Base-by-base conservation (phyloP, 2,113 vertebrate species). In the Rhynchopsitta pachyrhyncha region DNA sequence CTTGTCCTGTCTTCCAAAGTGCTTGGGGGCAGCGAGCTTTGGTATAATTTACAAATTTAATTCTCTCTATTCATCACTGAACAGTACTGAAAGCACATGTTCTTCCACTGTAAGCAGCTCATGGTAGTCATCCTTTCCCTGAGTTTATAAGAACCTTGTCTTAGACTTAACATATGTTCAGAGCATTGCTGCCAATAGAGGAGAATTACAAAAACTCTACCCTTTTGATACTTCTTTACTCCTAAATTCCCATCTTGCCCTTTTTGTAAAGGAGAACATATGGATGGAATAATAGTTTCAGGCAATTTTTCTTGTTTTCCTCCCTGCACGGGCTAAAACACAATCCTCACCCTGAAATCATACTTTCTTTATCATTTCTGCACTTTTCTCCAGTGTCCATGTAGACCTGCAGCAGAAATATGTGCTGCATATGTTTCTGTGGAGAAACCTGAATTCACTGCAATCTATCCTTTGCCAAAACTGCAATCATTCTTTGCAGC, bases 41-140 rank as follows among this genome's bases (percentile, higher is more conserved):
- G 84, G 81, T 87, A 88, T 92, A 27, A 93, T 95, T 96, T 95
- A 87, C 86, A 96, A 97, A 91, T 93, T 78, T 68, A 96, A 95
- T 95, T 93, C 86, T 78, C 92, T 67, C 66, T 92, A 84, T 93
- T 95, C 95, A 91, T 91, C 89, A 66, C 52, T 33, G 84, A 81
- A 73, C 77, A 92, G 81, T 87, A 89, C 86, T 57, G 83, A 87
- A 96, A 97, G 89, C 96, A 95, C 96, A 93, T 88, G 85, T 86
- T 96, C 90, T 78, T 84, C 86, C 73, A 52, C 57, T 75, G 62
- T 69, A 91, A 93, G 95, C 78, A 92, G 86, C 81, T 82, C 96
- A 87, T 35, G 76, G 89, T 87, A 33, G 7, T 64, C 89, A 93
- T 90, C 90, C 82, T 81, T 81, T 55, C 90, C 79, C 62, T 7